Percentiles rank a stretch among this genome's conserved stretches.
Evolutionary conservation across 2,888 invertebrate genomes (phyloP).

Genomic region (Hypsopygia costalis): DNA sequence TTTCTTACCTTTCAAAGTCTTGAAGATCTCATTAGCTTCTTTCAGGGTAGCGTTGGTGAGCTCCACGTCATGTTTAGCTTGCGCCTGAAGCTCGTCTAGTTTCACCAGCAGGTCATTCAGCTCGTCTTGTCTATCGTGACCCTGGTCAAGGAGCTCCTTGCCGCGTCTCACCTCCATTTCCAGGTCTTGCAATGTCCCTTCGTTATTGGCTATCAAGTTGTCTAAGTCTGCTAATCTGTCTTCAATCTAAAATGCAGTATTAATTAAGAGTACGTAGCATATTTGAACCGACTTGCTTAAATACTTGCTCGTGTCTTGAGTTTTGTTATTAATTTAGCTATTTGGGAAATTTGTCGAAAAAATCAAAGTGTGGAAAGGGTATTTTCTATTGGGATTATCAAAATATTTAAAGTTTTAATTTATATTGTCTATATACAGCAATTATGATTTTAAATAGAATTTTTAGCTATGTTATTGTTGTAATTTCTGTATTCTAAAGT

Average conservation of each 20-base stretch:
- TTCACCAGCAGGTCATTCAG: conserved; percentile 90
- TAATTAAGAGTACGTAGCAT: too few species aligned
- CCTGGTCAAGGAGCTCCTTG: conserved; percentile 83
- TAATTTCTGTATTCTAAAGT: too few species aligned
- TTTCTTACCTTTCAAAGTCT: conserved; percentile 34
- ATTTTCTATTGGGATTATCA: too few species aligned
- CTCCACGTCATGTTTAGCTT: conserved; percentile 91
- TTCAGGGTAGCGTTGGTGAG: conserved; percentile 85
- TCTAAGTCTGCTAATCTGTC: conserved; percentile 66
- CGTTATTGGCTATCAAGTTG: conserved; percentile 74
- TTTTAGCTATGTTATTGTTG: too few species aligned
- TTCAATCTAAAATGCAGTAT: conserved; percentile 80
- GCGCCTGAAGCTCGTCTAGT: conserved; percentile 86
- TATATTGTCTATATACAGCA: too few species aligned
- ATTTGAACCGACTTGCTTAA: too few species aligned
- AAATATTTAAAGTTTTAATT: too few species aligned
- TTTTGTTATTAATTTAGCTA: too few species aligned
- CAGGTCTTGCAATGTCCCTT: conserved; percentile 81
- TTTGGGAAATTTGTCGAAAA: too few species aligned
- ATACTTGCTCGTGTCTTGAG: too few species aligned
- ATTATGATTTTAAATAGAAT: too few species aligned
- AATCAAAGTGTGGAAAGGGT: too few species aligned
- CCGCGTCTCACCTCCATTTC: conserved; percentile 84
- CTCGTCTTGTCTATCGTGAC: conserved; percentile 83
- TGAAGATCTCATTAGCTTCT: conserved; percentile 43